These are phyloP conservation scores for Sebastes minor DNA, from an alignment of 2,797 vertebrate species.

Conservation along the genomic window DNA sequence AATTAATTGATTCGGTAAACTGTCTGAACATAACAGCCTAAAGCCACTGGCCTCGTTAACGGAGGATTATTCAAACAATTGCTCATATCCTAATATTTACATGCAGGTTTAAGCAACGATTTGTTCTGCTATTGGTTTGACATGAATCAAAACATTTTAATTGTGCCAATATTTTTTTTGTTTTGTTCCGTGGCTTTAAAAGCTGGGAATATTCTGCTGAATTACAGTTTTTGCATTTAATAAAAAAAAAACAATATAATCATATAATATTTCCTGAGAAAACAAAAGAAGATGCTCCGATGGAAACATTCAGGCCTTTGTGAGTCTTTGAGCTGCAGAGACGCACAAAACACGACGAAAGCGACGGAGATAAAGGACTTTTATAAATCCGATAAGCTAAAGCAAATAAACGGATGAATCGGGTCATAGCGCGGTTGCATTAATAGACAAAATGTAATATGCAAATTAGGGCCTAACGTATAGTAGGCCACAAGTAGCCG, in stretches of 20 bases:
- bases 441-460: slow-evolving; percentile 9
- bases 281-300: neutral
- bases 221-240: neutral
- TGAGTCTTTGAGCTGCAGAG: neutral
- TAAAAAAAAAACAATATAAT: neutral
- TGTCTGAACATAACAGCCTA: neutral
- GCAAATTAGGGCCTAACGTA: neutral
- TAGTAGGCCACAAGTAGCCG: neutral
- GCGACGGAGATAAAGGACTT: neutral
- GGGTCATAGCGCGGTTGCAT: neutral
- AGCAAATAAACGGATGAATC: slow-evolving; percentile 6
- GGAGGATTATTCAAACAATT: neutral
- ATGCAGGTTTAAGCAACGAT: neutral
- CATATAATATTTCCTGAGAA: neutral
- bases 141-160: neutral
- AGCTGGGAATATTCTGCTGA: neutral
- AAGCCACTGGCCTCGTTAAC: neutral
- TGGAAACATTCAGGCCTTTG: neutral
- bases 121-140: neutral
- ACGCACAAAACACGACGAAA: neutral
- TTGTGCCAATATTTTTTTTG: neutral
- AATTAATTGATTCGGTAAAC: neutral
- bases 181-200: neutral
- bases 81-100: neutral
- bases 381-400: neutral